Percentiles rank a stretch among this genome's conserved stretches.
These are phyloP conservation scores for Carlito syrichta DNA, from an alignment of 2,113 vertebrate genomes.

Conservation along the genomic window DNA sequence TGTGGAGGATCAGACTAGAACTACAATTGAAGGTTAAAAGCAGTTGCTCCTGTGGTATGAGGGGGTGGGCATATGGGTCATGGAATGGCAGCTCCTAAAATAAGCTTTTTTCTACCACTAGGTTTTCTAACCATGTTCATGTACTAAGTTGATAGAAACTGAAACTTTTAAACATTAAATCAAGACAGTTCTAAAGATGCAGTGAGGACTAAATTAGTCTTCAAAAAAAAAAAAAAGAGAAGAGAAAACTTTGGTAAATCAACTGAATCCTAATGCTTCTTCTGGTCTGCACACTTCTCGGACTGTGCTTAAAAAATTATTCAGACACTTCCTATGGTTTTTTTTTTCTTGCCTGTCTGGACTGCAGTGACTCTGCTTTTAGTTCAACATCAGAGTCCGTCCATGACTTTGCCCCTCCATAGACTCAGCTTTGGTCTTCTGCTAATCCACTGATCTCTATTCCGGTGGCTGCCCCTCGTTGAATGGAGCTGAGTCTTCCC, in stretches of 20 bases:
- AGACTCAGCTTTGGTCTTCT: not conserved
- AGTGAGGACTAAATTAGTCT: not conserved
- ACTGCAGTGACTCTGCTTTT: not conserved
- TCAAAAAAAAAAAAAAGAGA: not conserved
- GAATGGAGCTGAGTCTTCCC: not conserved
- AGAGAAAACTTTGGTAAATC: not conserved
- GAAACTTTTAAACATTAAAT: not conserved
- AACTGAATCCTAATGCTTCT: not conserved
- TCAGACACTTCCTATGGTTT: not conserved
- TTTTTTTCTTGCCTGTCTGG: not conserved
- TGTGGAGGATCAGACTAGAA: not conserved
- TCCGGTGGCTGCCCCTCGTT: fast-evolving
- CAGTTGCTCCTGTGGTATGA: not conserved
- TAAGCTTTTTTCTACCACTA: not conserved
- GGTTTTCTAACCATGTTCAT: not conserved
- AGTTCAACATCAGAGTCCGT: not conserved
- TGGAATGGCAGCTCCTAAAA: not conserved
- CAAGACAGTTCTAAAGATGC: not conserved
- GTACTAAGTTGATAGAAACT: not conserved
- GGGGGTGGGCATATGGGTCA: not conserved
- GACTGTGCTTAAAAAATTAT: not conserved
- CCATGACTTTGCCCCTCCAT: not conserved
- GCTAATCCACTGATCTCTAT: not conserved
- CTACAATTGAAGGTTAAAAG: not conserved
- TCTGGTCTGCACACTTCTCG: not conserved